Evolutionary conservation across 1,140 invertebrate species (phyloP).

Genomic region (Brachionus rubens): DNA sequence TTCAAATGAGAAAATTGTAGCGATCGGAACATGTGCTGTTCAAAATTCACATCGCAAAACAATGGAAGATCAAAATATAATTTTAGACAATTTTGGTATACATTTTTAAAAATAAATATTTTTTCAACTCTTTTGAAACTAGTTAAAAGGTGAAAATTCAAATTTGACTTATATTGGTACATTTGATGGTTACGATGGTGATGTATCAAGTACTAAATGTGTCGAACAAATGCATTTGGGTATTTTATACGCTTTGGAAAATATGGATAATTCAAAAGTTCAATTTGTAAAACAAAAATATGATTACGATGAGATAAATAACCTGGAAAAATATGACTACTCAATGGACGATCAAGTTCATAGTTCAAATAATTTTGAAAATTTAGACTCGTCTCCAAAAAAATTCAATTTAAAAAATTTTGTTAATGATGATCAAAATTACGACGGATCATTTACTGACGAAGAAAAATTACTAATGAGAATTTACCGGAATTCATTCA

Average conservation of each 20-base stretch:
- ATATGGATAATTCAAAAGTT: neutral
- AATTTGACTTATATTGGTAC: slow-evolving; percentile 17
- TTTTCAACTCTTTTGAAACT: neutral
- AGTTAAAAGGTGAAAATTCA: slow-evolving; percentile 17
- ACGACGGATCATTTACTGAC: neutral
- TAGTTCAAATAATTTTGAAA: neutral
- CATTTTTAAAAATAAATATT: neutral
- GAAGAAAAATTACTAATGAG: neutral
- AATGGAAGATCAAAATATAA: slow-evolving; percentile 25
- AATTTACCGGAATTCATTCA: neutral
- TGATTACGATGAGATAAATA: slow-evolving; percentile 39
- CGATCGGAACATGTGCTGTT: slow-evolving; percentile 15
- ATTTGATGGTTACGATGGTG: slow-evolving; percentile 44
- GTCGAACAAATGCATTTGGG: slow-evolving; percentile 24
- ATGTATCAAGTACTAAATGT: slow-evolving; percentile 7
- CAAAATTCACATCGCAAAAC: neutral
- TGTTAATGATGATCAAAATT: neutral
- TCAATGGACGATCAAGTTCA: slow-evolving; percentile 1
- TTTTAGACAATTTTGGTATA: slow-evolving; percentile 44
- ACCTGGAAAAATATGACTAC: slow-evolving; percentile 39
- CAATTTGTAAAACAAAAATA: slow-evolving; percentile 32
- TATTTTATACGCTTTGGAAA: neutral
- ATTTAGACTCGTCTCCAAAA: neutral
- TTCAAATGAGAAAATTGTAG: slow-evolving; percentile 17
- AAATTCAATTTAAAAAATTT: slow-evolving; percentile 15